These are phyloP conservation scores for Lethrus apterus DNA, from an alignment of 1,140 invertebrate genomes.

Conservation along the genomic window DNA sequence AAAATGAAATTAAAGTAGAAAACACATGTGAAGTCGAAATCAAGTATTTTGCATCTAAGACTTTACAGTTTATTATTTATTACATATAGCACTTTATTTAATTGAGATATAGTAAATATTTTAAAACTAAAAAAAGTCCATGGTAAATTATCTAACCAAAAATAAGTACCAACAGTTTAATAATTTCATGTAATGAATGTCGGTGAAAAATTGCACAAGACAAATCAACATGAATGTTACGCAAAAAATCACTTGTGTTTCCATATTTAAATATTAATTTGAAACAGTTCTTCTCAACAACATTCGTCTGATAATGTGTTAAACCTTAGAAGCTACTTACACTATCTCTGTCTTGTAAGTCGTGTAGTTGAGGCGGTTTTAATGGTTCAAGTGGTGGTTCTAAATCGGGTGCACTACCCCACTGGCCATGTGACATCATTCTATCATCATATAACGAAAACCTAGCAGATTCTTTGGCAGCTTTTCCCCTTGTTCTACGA, in stretches of 20 bases:
- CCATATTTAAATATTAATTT: background rate
- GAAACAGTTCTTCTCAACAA: background rate
- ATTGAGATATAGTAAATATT: too few species aligned
- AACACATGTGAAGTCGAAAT: too few species aligned
- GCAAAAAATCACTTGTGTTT: conserved; percentile 1
- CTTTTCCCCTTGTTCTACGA: conserved; percentile 53
- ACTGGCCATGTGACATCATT: conserved; percentile 49
- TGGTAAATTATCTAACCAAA: too few species aligned
- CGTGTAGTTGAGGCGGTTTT: conserved; percentile 31
- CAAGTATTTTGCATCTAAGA: too few species aligned
- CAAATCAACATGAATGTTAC: background rate
- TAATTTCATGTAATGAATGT: too few species aligned
- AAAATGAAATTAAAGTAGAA: too few species aligned
- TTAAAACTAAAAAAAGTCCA: too few species aligned
- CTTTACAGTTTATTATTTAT: too few species aligned
- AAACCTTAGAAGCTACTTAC: conserved; percentile 36
- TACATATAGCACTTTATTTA: too few species aligned
- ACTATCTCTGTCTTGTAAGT: conserved; percentile 35
- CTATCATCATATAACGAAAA: conserved; percentile 81
- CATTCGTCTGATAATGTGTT: background rate
- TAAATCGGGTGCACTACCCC: conserved; percentile 40
- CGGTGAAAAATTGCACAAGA: too few species aligned
- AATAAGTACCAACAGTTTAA: too few species aligned
- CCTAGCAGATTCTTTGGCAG: conserved; percentile 44
- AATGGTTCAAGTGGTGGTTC: conserved; percentile 40